A percentile compares a stretch with the other conserved stretches of the same genome.
These are phyloP conservation scores for Gallinago nigripennis DNA, from an alignment of 2,797 vertebrate genomes.

Conservation along the genomic window DNA sequence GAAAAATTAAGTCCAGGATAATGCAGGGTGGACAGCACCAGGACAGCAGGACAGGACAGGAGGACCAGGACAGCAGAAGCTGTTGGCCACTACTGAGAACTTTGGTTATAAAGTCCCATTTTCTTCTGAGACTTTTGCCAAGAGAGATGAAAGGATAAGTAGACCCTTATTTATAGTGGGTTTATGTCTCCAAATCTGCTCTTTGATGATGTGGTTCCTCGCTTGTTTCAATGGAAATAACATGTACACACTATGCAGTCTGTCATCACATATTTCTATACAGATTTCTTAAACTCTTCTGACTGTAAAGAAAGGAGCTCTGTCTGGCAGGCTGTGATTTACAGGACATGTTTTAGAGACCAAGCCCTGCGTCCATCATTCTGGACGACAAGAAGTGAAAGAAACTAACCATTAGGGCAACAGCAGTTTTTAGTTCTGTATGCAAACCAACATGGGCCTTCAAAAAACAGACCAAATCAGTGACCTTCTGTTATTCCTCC, in stretches of 20 bases:
- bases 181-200: neutral
- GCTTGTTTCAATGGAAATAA: neutral
- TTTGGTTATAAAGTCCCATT: neutral
- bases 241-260: rapidly evolving
- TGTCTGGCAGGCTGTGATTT: neutral
- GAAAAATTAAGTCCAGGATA: neutral
- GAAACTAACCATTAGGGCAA: neutral
- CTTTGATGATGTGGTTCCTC: neutral
- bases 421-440: neutral
- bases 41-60: neutral
- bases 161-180: neutral
- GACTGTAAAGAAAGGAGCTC: neutral
- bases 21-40: neutral
- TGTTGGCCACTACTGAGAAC: neutral
- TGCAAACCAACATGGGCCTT: neutral
- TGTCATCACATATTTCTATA: neutral
- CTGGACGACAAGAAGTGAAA: neutral
- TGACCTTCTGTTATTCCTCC: neutral
- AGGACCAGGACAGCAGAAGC: neutral
- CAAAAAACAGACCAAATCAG: neutral
- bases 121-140: neutral
- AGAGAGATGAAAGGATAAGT: neutral
- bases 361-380: neutral
- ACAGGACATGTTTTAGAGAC: neutral
- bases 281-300: neutral